Evolutionary conservation across 2,888 invertebrate genomes (phyloP), one percentile per base, ranked within the genome.

Genomic region (Suillia variegata): DNA sequence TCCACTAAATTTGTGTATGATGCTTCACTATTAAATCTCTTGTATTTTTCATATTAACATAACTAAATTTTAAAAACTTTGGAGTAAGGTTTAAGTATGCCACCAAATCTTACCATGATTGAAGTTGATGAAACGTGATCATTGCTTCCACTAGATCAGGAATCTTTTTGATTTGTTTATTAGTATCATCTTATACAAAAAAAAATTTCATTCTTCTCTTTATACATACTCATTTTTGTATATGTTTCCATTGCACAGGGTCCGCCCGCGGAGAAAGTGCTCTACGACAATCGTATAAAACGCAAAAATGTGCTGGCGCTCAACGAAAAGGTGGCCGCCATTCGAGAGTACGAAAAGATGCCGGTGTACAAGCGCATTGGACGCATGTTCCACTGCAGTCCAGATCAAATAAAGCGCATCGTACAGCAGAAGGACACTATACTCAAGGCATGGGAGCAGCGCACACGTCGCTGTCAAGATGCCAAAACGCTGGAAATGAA

Each of bases 311-410:
- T 80, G 2, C 64, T 80, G 42, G 80, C 80, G 0, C 62, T 80
- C 1, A 80, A 80, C 52, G 80, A 80, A 54, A 80, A 80, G 62
- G 80, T 80, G 21, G 77, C 78, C 0, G 80, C 80, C 4, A 65
- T 80, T 48, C 72, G 80, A n/a, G 78, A 80, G 62, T 80, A 78
- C 59, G 78, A 79, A 63, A 71, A 70, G 2, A 70, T 74, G 54
- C 80, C 80, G 0, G 75, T 80, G 1, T 80, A 80, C 59, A 80
- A 80, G 60, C 78, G 78, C 49, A 76, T 80, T n/a, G 80, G 80
- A 0, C 73, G 80, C 0, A 66, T 76, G 60, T 80, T 80, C 57
- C 75, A 78, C 54, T 80, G 80, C 62, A 80, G 80, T 65, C 80
- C 80, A 22, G 80, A 80, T 69, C 80, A 80, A 63, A 80, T 80